Evolutionary conservation across 2,888 invertebrate genomes (phyloP), one percentile per base, ranked within the genome.

Genomic region (Melikaiella ostensackeni): DNA sequence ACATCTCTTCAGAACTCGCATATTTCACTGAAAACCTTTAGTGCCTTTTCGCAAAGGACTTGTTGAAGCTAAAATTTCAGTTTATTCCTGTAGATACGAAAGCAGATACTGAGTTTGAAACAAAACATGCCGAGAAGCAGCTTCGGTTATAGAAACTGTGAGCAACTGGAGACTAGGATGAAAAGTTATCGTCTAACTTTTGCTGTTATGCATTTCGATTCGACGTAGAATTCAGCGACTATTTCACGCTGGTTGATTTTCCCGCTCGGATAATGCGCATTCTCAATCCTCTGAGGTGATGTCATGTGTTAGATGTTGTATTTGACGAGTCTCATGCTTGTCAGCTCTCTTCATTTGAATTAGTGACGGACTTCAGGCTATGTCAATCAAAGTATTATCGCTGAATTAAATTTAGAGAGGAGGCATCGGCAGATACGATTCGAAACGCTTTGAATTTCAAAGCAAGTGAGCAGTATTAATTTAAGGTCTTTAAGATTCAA

Each of bases 111-210:
- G 27, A 59, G 59, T 59, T 59, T 27, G 59, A 27, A 59, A 59
- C 59, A 59, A 59, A 24, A 59, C 24, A 24, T 24, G 59, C 4
- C 27, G 59, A 27, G 59, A 7, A 59, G 16, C 27, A 59, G 13
- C 11, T 59, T 27, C 59, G 16, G 59, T 27, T 59, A 27, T 59
- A 13, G 59, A 59, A 27, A 55, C 55, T 55, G 21, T 55, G 55
- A 55, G 21, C 55, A 55, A 55, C 55, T 55, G 55, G 55, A 21
- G 59, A 27, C 27, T 59, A 59, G 59, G 27, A 64, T 64, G 42
- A 64, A 42, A 64, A 64, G 64, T 64, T 64, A 64, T 42, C 6
- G 64, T 64, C 38, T 24, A 64, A 64, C 64, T 64, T 64, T 64
- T 42, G 38, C 64, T 42, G 21, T 24, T 24, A 38, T 59, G 27